phyloP scores from a whole-genome alignment of 1,140 invertebrate genomes.

The Drosophila chauvacae region DNA sequence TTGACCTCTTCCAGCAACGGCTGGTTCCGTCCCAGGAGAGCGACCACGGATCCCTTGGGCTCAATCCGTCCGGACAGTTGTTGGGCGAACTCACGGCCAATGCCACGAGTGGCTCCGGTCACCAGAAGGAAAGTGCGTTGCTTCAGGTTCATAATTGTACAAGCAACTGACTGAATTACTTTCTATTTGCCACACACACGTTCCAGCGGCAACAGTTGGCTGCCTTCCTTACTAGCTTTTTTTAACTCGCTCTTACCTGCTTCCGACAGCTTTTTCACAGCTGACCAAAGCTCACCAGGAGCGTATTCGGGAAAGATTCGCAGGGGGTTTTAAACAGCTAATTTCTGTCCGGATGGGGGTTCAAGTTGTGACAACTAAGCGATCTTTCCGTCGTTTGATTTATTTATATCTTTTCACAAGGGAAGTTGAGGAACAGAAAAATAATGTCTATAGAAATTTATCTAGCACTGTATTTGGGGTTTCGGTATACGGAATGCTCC shows the following conservation, averaged over 20 bases:
- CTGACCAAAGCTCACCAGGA: slow-evolving; percentile 36
- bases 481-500: neutral
- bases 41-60: slow-evolving; percentile 87
- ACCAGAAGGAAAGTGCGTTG: slow-evolving; percentile 87
- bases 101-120: slow-evolving; percentile 95
- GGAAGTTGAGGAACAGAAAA: neutral
- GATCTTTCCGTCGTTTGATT: neutral
- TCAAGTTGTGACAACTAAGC: neutral
- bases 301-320: neutral
- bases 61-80: slow-evolving; percentile 87
- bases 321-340: neutral
- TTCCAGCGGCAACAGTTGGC: slow-evolving; percentile 32
- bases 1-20: slow-evolving; percentile 88
- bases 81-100: slow-evolving; percentile 91
- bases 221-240: slow-evolving; percentile 3
- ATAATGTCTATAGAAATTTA: neutral
- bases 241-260: slow-evolving; percentile 31
- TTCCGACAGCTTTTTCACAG: slow-evolving; percentile 36
- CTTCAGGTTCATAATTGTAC: slow-evolving; percentile 63
- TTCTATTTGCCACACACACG: slow-evolving; percentile 14
- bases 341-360: no score
- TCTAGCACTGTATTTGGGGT: neutral
- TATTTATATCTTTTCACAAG: neutral
- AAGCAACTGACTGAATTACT: slow-evolving; percentile 10
- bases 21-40: slow-evolving; percentile 91